Conservation (phyloP, 2,113 vertebrate species). For the Electrona antarctica region DNA sequence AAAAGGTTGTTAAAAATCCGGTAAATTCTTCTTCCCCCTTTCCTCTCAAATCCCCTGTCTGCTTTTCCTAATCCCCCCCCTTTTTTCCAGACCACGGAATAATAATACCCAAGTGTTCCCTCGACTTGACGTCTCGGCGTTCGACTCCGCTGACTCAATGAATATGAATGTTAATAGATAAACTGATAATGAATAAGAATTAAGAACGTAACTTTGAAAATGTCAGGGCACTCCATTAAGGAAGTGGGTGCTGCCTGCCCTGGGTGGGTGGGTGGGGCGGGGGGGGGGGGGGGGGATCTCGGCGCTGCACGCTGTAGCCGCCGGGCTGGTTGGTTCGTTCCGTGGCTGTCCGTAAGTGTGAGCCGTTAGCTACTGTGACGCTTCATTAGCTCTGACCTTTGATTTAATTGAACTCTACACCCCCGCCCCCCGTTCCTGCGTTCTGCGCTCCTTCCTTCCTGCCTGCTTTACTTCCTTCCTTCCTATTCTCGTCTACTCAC, state of each 20-base stretch:
- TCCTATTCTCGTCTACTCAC: too few species aligned
- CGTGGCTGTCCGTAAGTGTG: constrained; percentile 29
- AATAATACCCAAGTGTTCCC: background rate
- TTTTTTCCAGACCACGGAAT: background rate
- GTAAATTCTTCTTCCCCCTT: too few species aligned
- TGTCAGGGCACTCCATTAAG: constrained; percentile 49
- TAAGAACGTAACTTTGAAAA: constrained; percentile 53
- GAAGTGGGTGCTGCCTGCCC: too few species aligned
- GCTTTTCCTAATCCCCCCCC: too few species aligned
- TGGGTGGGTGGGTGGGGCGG: constrained; percentile 15
- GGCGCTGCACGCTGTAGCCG: background rate
- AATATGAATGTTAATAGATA: constrained; percentile 36
- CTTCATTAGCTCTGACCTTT: constrained; percentile 77
- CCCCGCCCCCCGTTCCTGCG: too few species aligned
- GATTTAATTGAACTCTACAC: constrained; percentile 57
- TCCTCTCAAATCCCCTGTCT: too few species aligned
- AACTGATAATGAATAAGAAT: constrained; percentile 51
- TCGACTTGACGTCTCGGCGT: background rate
- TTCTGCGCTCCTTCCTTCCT: too few species aligned
- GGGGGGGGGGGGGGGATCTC: constrained; percentile 18
- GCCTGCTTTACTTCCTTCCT: too few species aligned
- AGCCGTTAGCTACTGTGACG: constrained; percentile 56
- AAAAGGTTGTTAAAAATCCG: too few species aligned
- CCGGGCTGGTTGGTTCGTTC: too few species aligned
- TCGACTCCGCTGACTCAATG: constrained; percentile 11